Evolutionary conservation across 2,888 invertebrate genomes (phyloP).

Genomic region (Pollenia labialis): DNA sequence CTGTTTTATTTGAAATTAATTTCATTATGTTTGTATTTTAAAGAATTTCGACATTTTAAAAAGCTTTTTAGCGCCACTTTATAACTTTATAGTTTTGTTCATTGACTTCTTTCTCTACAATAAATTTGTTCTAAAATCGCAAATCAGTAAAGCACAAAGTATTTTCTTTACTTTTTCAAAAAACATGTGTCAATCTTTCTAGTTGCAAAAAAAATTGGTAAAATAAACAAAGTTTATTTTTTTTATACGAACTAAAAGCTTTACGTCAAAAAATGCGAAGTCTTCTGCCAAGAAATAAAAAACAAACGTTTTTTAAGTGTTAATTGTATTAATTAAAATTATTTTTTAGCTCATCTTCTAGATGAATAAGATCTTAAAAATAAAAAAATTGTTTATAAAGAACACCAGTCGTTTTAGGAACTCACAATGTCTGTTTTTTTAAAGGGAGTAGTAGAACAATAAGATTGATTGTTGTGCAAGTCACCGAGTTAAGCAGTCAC

Average conservation of each 20-base stretch:
- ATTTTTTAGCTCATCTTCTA: constrained; percentile 64
- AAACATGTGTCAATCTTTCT: constrained; percentile 47
- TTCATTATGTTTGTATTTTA: too few relatives aligned
- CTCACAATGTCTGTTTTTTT: not conserved
- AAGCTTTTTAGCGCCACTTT: constrained; percentile 43
- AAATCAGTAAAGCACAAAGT: constrained; percentile 1
- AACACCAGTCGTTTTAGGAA: not conserved
- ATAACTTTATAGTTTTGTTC: not conserved
- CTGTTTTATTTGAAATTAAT: too few relatives aligned
- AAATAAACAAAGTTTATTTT: not conserved
- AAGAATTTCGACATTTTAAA: not conserved
- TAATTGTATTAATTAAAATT: constrained; percentile 72
- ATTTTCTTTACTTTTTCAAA: not conserved
- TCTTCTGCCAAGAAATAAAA: constrained; percentile 14
- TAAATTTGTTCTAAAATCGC: constrained; percentile 19
- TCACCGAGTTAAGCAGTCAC: constrained; percentile 18
- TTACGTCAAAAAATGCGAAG: constrained; percentile 28
- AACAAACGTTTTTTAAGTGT: constrained; percentile 28
- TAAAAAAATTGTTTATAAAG: not conserved
- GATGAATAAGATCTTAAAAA: not conserved
- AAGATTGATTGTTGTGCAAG: constrained; percentile 54
- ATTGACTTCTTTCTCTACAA: not conserved
- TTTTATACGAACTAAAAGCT: not conserved
- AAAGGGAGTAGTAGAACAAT: constrained; percentile 30
- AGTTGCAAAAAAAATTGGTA: not conserved